Conservation (phyloP, 2,888 invertebrate genomes). For the Poecilus cupreus region DNA sequence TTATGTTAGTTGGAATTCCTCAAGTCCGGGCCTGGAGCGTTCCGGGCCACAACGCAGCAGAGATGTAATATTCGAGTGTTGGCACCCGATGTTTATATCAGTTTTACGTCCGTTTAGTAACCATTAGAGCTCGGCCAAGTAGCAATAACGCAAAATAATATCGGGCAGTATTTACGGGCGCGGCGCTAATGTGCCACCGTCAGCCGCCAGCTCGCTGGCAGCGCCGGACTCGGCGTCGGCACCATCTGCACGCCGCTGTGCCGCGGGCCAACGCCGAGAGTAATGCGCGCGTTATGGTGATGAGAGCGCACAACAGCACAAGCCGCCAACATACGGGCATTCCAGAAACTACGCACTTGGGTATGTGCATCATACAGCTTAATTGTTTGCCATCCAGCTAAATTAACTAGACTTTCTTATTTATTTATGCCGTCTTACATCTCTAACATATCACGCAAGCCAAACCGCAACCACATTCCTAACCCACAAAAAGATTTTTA, state of each 20-base stretch:
- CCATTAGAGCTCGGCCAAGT: slow-evolving; percentile 62
- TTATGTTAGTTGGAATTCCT: neutral
- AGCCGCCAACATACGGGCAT: neutral
- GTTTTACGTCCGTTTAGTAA: slow-evolving; percentile 65
- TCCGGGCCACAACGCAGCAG: slow-evolving; percentile 1
- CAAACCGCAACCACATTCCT: neutral
- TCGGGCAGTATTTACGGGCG: slow-evolving; percentile 65
- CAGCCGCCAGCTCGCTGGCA: slow-evolving; percentile 20
- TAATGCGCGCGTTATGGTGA: slow-evolving; percentile 73
- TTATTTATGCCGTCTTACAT: neutral
- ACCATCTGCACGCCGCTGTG: slow-evolving; percentile 22
- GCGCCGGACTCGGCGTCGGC: neutral
- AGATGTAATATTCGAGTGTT: slow-evolving; percentile 60
- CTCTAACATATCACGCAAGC: neutral
- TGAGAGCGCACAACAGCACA: slow-evolving; percentile 66
- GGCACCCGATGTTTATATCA: slow-evolving; percentile 65
- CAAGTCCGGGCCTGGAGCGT: neutral
- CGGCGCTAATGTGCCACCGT: slow-evolving; percentile 38
- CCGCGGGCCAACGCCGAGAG: slow-evolving; percentile 65
- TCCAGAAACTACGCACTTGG: neutral
- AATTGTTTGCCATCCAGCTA: neutral
- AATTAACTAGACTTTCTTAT: neutral
- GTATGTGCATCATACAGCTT: neutral
- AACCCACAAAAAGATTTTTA: neutral
- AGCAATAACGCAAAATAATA: slow-evolving; percentile 65